A percentile compares a stretch with the other conserved stretches of the same genome.
Conservation (phyloP, 2,888 invertebrate species). For the Drosophila histrio region DNA sequence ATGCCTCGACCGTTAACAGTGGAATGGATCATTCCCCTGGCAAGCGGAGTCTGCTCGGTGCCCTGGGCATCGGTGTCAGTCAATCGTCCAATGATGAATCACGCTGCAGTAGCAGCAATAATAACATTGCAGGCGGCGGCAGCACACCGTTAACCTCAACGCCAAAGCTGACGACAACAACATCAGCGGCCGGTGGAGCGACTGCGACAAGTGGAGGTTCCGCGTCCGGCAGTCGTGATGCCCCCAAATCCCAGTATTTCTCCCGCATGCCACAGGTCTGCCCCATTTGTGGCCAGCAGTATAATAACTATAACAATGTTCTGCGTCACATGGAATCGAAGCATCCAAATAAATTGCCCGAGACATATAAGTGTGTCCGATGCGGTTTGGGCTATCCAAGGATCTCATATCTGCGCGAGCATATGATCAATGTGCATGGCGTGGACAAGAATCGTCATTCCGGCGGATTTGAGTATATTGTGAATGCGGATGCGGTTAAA, state of each 20-base stretch:
- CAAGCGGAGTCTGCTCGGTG: slow-evolving; percentile 63
- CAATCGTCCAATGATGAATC: slow-evolving; percentile 77
- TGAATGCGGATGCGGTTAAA: slow-evolving; percentile 82
- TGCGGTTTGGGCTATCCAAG: slow-evolving; percentile 83
- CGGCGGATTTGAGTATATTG: slow-evolving; percentile 82
- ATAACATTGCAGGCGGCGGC: slow-evolving; percentile 11
- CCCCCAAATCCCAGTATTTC: slow-evolving; percentile 82
- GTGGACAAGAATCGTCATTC: slow-evolving; percentile 81
- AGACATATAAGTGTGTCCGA: slow-evolving; percentile 83
- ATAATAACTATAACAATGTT: slow-evolving; percentile 84
- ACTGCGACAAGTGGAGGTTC: slow-evolving; percentile 22
- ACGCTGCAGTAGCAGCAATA: slow-evolving; percentile 60
- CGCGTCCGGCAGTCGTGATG: slow-evolving; percentile 45
- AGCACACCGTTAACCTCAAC: slow-evolving; percentile 48
- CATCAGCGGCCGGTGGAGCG: background rate
- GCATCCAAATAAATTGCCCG: slow-evolving; percentile 84
- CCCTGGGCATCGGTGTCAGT: slow-evolving; percentile 60
- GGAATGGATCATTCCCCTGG: slow-evolving; percentile 69
- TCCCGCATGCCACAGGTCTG: slow-evolving; percentile 84
- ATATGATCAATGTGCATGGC: slow-evolving; percentile 83
- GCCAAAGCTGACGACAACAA: slow-evolving; percentile 39
- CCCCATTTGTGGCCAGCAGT: slow-evolving; percentile 84
- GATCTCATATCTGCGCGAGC: slow-evolving; percentile 83
- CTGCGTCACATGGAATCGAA: slow-evolving; percentile 84
- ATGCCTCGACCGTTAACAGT: slow-evolving; percentile 48